phyloP scores from a whole-genome alignment of 2,113 vertebrate species.

The Elgaria multicarinata region DNA sequence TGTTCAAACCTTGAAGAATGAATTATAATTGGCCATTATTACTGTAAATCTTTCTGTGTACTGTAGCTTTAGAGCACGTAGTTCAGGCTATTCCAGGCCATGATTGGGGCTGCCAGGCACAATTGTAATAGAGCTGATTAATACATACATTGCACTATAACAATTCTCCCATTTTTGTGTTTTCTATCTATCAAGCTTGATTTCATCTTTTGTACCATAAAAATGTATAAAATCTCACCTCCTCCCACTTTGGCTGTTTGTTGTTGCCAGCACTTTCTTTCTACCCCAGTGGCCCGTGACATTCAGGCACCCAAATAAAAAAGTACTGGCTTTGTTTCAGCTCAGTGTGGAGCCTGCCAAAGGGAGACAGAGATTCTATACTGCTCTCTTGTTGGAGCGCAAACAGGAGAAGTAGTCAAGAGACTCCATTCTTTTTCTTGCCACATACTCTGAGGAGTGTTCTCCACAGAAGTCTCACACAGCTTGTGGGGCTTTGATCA shows the following conservation, averaged over 20 bases:
- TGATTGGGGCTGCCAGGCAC: neutral
- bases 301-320: constrained; percentile 56
- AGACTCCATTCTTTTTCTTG: constrained; percentile 58
- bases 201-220: neutral
- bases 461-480: constrained; percentile 54
- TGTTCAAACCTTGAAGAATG: neutral
- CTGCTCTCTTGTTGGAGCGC: constrained; percentile 54
- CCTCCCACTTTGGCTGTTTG: neutral
- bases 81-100: neutral
- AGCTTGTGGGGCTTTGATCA: constrained; percentile 49
- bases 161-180: neutral
- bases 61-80: neutral
- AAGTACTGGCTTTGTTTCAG: constrained; percentile 43
- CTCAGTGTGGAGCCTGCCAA: constrained; percentile 60
- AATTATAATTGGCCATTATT: constrained; percentile 1
- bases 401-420: constrained; percentile 65
- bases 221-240: neutral
- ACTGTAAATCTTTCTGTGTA: neutral
- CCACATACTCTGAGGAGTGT: constrained; percentile 44
- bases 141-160: neutral
- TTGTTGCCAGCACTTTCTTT: constrained; percentile 29
- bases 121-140: neutral
- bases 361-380: constrained; percentile 41
- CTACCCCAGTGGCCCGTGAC: constrained; percentile 35
- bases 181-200: neutral